phyloP scores from a whole-genome alignment of 2,888 invertebrate genomes.

The Chymomyza caudatula region DNA sequence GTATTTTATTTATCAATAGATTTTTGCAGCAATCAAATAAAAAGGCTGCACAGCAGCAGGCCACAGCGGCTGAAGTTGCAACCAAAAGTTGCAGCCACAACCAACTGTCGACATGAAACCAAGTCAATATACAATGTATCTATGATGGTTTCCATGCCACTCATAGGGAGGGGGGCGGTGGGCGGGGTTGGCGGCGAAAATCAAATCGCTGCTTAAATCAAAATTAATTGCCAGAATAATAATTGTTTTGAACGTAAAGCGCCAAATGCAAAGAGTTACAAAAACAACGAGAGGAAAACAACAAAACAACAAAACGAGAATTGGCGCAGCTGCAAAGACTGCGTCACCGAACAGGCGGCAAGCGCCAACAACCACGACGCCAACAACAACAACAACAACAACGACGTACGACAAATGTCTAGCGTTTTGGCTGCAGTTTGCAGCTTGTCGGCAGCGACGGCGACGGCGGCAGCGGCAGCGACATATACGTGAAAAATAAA shows the following conservation, averaged over 20 bases:
- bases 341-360: conserved; percentile 59
- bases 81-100: background rate
- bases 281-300: conserved; percentile 29
- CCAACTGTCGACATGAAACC: conserved; percentile 1
- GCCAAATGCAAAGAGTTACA: conserved; percentile 38
- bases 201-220: conserved; percentile 73
- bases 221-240: conserved; percentile 76
- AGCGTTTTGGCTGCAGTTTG: conserved; percentile 42
- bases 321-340: conserved; percentile 66
- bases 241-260: conserved; percentile 71
- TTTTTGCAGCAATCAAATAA: conserved; percentile 4
- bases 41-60: background rate
- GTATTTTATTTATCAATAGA: conserved; percentile 44
- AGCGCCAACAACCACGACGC: conserved; percentile 53
- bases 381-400: conserved; percentile 21
- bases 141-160: background rate
- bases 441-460: conserved; percentile 21
- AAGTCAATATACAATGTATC: conserved; percentile 11
- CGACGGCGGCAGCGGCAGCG: background rate
- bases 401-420: conserved; percentile 60
- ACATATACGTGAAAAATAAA: conserved; percentile 25
- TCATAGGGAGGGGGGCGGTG: conserved; percentile 28
- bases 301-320: conserved; percentile 52
- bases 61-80: conserved; percentile 15
- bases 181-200: conserved; percentile 44